phyloP scores from a whole-genome alignment of 2,113 vertebrate species.

The Epinephelus moara region DNA sequence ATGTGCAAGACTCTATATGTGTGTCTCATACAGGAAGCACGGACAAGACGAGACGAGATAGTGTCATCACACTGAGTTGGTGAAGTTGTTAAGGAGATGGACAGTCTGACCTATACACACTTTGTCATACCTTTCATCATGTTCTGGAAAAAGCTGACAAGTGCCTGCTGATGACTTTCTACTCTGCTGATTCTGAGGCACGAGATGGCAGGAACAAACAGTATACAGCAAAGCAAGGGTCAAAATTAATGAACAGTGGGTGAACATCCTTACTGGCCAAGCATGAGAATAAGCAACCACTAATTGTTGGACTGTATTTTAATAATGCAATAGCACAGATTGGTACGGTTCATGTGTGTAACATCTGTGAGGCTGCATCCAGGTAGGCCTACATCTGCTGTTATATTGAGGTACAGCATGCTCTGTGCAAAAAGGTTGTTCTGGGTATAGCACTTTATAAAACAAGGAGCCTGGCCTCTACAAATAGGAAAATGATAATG shows the following conservation, averaged over 20 bases:
- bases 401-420: not conserved
- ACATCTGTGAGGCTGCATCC: not conserved
- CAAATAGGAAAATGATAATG: not conserved
- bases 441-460: not conserved
- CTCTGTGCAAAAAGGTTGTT: not conserved
- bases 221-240: not conserved
- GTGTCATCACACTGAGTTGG: slow-evolving; percentile 20
- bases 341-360: no score
- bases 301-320: not conserved
- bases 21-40: not conserved
- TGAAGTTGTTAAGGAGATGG: slow-evolving; percentile 12
- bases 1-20: not conserved
- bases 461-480: not conserved
- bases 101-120: slow-evolving; percentile 23
- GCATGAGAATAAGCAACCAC: not conserved
- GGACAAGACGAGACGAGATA: not conserved
- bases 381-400: not conserved
- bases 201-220: not conserved
- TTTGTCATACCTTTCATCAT: not conserved
- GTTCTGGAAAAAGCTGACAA: not conserved
- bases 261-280: not conserved
- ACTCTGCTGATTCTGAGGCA: not conserved
- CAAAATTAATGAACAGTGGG: not conserved
- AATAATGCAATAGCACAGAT: not conserved
- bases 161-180: not conserved